These are phyloP conservation scores for Osmoderma eremita DNA, from an alignment of 2,888 invertebrate genomes.

Conservation along the genomic window DNA sequence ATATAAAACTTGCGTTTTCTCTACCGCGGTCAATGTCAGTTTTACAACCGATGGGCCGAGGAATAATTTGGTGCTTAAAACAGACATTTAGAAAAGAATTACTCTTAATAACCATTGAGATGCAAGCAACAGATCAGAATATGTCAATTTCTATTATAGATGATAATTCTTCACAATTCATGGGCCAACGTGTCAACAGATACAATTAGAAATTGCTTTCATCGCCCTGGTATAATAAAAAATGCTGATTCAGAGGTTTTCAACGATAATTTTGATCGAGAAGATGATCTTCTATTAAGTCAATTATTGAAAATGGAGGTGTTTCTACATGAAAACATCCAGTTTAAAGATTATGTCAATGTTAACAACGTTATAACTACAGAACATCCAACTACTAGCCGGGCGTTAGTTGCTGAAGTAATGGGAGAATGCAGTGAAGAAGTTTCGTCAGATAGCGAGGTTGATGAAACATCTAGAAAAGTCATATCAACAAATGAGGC, in stretches of 20 bases:
- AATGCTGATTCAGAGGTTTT: not conserved
- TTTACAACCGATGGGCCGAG: not conserved
- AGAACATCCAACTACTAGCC: too few species aligned
- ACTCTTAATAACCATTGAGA: too few species aligned
- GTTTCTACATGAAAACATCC: too few species aligned
- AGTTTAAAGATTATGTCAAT: not conserved
- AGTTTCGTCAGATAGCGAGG: slow-evolving; percentile 1
- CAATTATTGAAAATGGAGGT: not conserved
- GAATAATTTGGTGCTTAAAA: not conserved
- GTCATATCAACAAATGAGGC: slow-evolving; percentile 3
- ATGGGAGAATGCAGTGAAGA: not conserved
- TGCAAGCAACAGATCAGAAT: too few species aligned
- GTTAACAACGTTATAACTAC: not conserved
- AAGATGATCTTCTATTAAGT: not conserved
- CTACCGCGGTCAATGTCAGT: too few species aligned
- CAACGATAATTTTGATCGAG: too few species aligned
- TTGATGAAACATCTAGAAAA: not conserved
- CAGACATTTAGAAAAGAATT: not conserved
- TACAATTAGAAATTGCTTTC: not conserved
- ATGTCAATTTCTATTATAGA: too few species aligned
- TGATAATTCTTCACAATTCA: too few species aligned
- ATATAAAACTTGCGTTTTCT: too few species aligned
- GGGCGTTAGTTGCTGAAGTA: not conserved
- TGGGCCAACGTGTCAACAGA: not conserved
- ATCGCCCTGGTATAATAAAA: not conserved